Evolutionary conservation across 2,888 invertebrate genomes (phyloP).

Genomic region (Pandemis corylana): DNA sequence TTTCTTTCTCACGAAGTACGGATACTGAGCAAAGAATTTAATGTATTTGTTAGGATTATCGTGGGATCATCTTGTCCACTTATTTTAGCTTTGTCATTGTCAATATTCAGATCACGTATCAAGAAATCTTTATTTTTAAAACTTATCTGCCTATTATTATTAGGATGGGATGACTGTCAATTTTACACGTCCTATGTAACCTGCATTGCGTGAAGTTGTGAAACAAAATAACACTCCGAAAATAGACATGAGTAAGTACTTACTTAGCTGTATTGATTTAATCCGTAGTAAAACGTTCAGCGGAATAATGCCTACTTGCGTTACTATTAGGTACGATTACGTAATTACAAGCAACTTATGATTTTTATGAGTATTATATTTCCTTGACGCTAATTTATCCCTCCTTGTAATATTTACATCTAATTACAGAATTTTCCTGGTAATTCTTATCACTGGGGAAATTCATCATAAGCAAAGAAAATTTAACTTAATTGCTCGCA

Average conservation of each 20-base stretch:
- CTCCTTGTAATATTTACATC: too few species aligned
- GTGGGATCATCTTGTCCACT: too few species aligned
- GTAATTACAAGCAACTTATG: neutral
- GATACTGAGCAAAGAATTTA: neutral
- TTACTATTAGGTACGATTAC: neutral
- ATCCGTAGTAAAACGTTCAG: neutral
- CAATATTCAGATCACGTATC: too few species aligned
- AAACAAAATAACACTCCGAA: conserved; percentile 3
- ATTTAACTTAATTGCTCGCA: too few species aligned
- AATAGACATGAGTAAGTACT: neutral
- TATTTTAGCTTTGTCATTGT: too few species aligned
- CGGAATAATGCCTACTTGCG: neutral
- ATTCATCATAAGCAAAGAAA: too few species aligned
- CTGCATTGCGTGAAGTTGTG: conserved; percentile 3
- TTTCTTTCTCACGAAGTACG: neutral
- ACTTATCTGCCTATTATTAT: neutral
- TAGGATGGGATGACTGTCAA: conserved; percentile 3
- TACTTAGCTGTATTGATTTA: neutral
- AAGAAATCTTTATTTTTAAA: neutral
- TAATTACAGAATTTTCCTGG: too few species aligned
- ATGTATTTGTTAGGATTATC: neutral
- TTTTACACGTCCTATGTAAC: neutral
- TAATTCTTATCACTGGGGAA: too few species aligned
- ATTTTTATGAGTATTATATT: too few species aligned
- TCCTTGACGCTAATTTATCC: too few species aligned